A percentile compares a stretch with the other conserved stretches of the same genome.
Conservation (phyloP, 2,797 vertebrate genomes). For the Clarias fuscus region DNA sequence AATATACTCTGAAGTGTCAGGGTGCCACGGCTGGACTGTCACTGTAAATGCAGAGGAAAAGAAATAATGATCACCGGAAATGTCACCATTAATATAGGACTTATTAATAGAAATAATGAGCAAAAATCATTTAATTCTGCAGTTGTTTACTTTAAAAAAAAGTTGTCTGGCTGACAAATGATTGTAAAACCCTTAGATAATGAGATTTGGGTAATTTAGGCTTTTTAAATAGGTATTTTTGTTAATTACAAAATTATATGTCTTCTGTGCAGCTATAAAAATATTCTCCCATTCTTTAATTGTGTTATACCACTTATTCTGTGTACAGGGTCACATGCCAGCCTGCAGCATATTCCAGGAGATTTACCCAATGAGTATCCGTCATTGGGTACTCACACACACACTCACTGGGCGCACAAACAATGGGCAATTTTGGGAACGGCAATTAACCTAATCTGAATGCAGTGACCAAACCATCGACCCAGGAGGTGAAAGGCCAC, state of each 20-base stretch:
- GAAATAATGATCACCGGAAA: conserved; percentile 43
- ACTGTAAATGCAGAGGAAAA: conserved; percentile 30
- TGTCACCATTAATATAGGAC: conserved; percentile 48
- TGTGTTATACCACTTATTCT: too few relatives aligned
- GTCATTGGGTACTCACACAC: too few relatives aligned
- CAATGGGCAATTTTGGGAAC: too few relatives aligned
- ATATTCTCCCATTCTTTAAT: too few relatives aligned
- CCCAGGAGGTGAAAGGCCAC: too few relatives aligned
- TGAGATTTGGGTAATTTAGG: neutral
- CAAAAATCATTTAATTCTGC: conserved; percentile 29
- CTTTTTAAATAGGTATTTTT: neutral
- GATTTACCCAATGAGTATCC: too few relatives aligned
- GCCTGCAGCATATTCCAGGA: too few relatives aligned
- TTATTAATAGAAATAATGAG: conserved; percentile 4
- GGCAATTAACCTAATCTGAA: too few relatives aligned
- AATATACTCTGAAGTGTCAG: conserved; percentile 27
- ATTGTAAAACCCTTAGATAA: neutral
- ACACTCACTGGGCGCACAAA: too few relatives aligned
- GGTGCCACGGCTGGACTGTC: conserved; percentile 24
- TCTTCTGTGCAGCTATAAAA: neutral
- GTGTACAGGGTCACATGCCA: too few relatives aligned
- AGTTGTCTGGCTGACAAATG: neutral
- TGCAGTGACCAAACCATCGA: too few relatives aligned
- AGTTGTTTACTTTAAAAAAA: neutral
- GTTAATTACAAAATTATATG: neutral